phyloP scores from a whole-genome alignment of 2,888 invertebrate genomes.

The Hetaerina titia region DNA sequence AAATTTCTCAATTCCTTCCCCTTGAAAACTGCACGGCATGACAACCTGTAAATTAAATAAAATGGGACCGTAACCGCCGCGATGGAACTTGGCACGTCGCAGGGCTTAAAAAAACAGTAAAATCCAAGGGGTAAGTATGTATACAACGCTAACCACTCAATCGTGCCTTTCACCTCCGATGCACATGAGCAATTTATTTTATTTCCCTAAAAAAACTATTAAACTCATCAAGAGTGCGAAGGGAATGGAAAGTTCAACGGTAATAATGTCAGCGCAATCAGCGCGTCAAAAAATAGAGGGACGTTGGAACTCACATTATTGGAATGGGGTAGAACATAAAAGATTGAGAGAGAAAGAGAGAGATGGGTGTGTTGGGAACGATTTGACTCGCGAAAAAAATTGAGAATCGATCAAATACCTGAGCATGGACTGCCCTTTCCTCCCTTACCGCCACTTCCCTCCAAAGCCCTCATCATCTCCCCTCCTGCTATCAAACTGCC shows the following conservation, averaged over 20 bases:
- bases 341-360: not conserved
- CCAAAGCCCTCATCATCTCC: not conserved
- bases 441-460: not conserved
- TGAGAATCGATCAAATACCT: conserved; percentile 47
- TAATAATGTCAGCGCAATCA: conserved; percentile 21
- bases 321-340: not conserved
- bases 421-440: not conserved
- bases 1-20: not conserved
- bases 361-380: not conserved
- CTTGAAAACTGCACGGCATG: not conserved
- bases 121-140: not conserved
- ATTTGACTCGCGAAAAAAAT: conserved; percentile 5
- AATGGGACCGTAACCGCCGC: conserved; percentile 8
- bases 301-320: not conserved
- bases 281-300: not conserved
- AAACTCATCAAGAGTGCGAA: conserved; percentile 20
- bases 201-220: not conserved
- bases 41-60: not conserved
- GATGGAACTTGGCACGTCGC: not conserved
- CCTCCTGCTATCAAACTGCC: not conserved
- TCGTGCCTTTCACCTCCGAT: conserved; percentile 2
- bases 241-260: not conserved
- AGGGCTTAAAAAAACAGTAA: not conserved
- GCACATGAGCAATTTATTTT: conserved; percentile 13
- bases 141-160: not conserved